Evolutionary conservation across 2,797 vertebrate genomes (phyloP).

Genomic region (Spea hammondii): DNA sequence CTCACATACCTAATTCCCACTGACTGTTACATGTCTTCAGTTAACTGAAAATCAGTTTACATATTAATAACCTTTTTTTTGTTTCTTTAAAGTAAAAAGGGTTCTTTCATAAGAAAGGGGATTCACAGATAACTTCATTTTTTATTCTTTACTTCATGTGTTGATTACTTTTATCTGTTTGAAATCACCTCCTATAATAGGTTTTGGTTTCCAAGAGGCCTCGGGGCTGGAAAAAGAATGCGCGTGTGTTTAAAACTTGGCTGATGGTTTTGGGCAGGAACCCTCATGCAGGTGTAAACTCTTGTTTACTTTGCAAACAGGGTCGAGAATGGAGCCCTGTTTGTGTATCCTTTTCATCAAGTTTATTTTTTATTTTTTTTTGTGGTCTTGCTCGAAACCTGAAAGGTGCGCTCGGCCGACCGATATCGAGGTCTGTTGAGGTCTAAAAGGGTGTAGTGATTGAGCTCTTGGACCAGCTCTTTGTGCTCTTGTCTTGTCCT

Average conservation of each 20-base stretch:
- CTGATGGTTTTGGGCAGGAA: conserved; percentile 58
- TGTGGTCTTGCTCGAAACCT: conserved; percentile 53
- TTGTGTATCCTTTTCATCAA: conserved; percentile 56
- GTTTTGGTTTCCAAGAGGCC: conserved; percentile 57
- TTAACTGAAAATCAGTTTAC: conserved; percentile 29
- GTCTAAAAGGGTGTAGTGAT: conserved; percentile 60
- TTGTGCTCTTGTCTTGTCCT: conserved; percentile 76
- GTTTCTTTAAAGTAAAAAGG: conserved; percentile 11
- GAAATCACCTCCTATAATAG: conserved; percentile 58
- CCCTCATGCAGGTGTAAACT: conserved; percentile 73
- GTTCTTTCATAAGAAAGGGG: conserved; percentile 35
- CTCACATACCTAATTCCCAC: not conserved
- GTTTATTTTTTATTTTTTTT: conserved; percentile 60
- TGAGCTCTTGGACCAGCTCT: conserved; percentile 62
- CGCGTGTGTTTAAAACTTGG: conserved; percentile 69
- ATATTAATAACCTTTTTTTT: conserved; percentile 17
- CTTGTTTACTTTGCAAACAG: conserved; percentile 65
- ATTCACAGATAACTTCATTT: conserved; percentile 30
- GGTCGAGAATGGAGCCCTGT: conserved; percentile 56
- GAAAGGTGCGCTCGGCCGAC: conserved; percentile 35
- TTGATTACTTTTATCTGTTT: conserved; percentile 57
- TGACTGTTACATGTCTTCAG: conserved; percentile 19
- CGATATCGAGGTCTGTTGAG: conserved; percentile 52
- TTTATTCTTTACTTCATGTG: conserved; percentile 26
- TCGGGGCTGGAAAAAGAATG: conserved; percentile 65